Evolutionary conservation across 2,888 invertebrate genomes (phyloP).

Genomic region (Acronicta alni): DNA sequence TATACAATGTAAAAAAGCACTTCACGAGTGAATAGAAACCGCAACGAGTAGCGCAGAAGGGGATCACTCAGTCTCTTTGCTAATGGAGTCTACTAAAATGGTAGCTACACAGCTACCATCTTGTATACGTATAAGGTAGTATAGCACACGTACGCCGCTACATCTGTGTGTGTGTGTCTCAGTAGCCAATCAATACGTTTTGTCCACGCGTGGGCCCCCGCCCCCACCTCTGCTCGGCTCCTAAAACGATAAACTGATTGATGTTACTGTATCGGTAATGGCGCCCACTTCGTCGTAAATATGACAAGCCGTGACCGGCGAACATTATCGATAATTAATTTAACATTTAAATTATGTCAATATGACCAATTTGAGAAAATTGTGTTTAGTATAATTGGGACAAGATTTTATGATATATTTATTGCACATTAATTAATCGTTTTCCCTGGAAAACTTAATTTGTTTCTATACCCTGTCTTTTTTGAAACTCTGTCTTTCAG

Average conservation of each 20-base stretch:
- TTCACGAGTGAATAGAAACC: no score
- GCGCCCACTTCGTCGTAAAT: constrained; percentile 40
- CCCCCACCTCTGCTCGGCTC: constrained; percentile 27
- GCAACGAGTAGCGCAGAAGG: no score
- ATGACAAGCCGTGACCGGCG: constrained; percentile 27
- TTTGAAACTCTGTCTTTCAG: no score
- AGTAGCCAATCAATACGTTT: constrained; percentile 28
- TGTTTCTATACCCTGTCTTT: no score
- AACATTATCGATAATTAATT: constrained; percentile 41
- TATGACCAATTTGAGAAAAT: constrained; percentile 5
- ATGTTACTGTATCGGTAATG: constrained; percentile 13
- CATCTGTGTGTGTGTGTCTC: constrained; percentile 6
- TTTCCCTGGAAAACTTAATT: no score
- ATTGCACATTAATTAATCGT: background rate
- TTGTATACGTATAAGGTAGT: constrained; percentile 2
- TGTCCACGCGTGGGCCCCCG: constrained; percentile 36
- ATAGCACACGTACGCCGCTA: background rate
- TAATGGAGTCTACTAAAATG: background rate
- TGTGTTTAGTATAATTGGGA: constrained; percentile 19
- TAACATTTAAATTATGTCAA: constrained; percentile 46
- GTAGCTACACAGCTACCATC: no score
- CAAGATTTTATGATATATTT: constrained; percentile 25
- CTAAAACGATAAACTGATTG: constrained; percentile 41
- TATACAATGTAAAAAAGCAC: no score
- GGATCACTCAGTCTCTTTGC: background rate